phyloP scores from a whole-genome alignment of 2,797 vertebrate species.

The Sphaeramia orbicularis region DNA sequence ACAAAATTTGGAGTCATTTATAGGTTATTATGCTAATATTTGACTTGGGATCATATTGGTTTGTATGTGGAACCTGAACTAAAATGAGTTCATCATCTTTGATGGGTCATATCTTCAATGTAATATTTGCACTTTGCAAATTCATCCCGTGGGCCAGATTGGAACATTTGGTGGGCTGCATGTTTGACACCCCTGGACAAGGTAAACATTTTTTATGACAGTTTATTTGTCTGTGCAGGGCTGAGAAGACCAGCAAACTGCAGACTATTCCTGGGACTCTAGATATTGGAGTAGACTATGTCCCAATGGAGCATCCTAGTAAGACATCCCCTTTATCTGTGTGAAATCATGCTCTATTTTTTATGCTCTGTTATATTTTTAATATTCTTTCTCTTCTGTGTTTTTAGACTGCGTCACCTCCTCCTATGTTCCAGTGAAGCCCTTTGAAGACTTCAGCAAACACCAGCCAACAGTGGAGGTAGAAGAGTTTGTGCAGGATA shows the following conservation, averaged over 20 bases:
- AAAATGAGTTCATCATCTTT: too few relatives aligned
- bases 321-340: neutral
- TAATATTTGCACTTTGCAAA: too few relatives aligned
- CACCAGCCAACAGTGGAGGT: slow-evolving; percentile 92
- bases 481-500: slow-evolving; percentile 95
- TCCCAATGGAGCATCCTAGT: slow-evolving; percentile 95
- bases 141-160: too few relatives aligned
- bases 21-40: too few relatives aligned
- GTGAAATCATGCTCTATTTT: neutral
- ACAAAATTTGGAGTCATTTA: too few relatives aligned
- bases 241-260: slow-evolving; percentile 96
- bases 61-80: too few relatives aligned
- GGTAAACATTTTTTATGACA: neutral
- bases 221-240: slow-evolving; percentile 80
- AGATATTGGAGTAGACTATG: slow-evolving; percentile 91
- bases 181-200: neutral
- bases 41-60: too few relatives aligned
- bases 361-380: neutral
- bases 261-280: slow-evolving; percentile 95
- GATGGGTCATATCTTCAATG: too few relatives aligned
- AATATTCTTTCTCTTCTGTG: neutral
- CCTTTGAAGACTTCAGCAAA: slow-evolving; percentile 89
- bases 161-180: too few relatives aligned
- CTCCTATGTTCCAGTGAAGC: slow-evolving; percentile 94
- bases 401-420: slow-evolving; percentile 93